Base-by-base conservation (phyloP, 2,888 invertebrate genomes). In the Platypus cylindrus region DNA sequence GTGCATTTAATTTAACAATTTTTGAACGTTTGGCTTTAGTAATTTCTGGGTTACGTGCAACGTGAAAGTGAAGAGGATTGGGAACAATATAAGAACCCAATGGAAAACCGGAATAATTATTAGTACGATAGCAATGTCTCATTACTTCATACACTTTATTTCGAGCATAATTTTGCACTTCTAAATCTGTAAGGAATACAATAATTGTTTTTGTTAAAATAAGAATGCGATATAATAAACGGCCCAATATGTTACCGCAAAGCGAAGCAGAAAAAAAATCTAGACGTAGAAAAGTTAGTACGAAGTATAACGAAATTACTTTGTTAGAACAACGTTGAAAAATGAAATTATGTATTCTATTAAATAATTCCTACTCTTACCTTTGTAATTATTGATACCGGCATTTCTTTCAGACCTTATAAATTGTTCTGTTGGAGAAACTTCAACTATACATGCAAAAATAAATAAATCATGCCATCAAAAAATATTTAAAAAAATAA, bases 51-150 rank as follows among this genome's bases (percentile, higher is more conserved):
- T 51, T 44, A 28, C 48, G 57, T 11, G 49, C 59, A 40, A 61
- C 49, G 44, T 63, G 63, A 49, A 54, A 63, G 43, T 63, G 63
- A 18, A 47, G 47, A 25, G 63, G 63, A 43, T 62, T 62, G 30
- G 62, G 62, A 9, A 53, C 40, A 29, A 44, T 30, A 44, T 59
- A 63, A 4, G 62, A 58, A 29, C 62, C 63, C 36, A 55, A 56
- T 5, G 62, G 63, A 25, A 60, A 51, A 23, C 62, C 62, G 30
- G 54, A 51, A 45, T 54, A 55, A 48, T 51, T 59, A 38, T 53
- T 46, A 17, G 62, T 60, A 45, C 63, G 55, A 48, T 61, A 62
- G 32, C 32, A 45, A 25, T 34, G 34, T 26, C 34, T 36, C 25
- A 27, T n/a, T 4, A 24, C 25, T 27, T 43, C 34, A n/a, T n/a